phyloP scores from a whole-genome alignment of 2,888 invertebrate species.

The Pedicia rivosa region DNA sequence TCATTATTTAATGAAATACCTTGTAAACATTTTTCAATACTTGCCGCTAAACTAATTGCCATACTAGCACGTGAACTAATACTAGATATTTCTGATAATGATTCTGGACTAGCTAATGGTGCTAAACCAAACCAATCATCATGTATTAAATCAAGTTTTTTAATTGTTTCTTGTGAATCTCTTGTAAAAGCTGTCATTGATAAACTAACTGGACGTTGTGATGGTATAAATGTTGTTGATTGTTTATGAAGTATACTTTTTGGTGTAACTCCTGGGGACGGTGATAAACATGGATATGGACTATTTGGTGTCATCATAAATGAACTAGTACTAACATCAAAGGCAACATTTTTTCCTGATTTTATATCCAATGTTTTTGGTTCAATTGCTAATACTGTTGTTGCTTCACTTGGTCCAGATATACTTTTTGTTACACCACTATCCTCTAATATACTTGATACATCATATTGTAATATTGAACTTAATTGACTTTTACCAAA shows the following conservation, averaged over 20 bases:
- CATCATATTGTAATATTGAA: constrained; percentile 30
- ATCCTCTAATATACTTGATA: constrained; percentile 28
- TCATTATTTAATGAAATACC: constrained; percentile 20
- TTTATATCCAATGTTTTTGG: constrained; percentile 11
- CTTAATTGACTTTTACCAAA: constrained; percentile 29
- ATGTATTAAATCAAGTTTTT: constrained; percentile 36
- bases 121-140: constrained; percentile 55
- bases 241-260: constrained; percentile 14
- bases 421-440: constrained; percentile 24
- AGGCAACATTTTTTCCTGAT: constrained; percentile 24
- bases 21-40: constrained; percentile 27
- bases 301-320: constrained; percentile 3
- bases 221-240: constrained; percentile 18
- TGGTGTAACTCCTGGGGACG: constrained; percentile 14
- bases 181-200: constrained; percentile 18
- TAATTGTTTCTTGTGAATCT: constrained; percentile 19
- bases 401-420: constrained; percentile 24
- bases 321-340: constrained; percentile 18
- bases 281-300: constrained; percentile 11
- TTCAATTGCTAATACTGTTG: constrained; percentile 20
- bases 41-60: constrained; percentile 30
- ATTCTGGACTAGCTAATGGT: constrained; percentile 69
- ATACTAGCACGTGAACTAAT: constrained; percentile 51
- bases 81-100: constrained; percentile 65
- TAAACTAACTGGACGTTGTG: constrained; percentile 11